Evolutionary conservation across 2,888 invertebrate species (phyloP), one percentile per base, ranked within the genome.

Genomic region (Hemaris fuciformis): DNA sequence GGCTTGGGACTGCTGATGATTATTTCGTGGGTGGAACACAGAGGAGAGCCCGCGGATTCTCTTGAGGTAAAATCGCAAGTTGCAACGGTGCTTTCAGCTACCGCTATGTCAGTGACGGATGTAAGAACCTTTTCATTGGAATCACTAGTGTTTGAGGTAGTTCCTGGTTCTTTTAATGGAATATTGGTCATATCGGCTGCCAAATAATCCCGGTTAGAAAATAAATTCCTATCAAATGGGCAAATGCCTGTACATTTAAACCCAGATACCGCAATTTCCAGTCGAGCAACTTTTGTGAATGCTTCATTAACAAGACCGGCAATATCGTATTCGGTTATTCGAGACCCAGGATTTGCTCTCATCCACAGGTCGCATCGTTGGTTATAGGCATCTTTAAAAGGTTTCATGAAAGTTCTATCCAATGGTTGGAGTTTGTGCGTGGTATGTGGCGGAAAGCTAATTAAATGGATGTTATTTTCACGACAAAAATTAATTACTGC

Each of bases 361-460:
- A 70, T 70, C 66, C 66, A 69, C 59, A 64, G 1, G 13, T 60
- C 67, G 38, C 69, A 68, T 64, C 31, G 63, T 23, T 69, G 56
- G 53, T 46, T 57, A 13, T 59, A 65, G 46, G 67, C 67, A 64
- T 66, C 59, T 62, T 73, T 73, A 53, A 73, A 68, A 13, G 72
- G 70, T 53, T 68, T 69, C 68, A 72, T 71, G 56, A 72, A 70
- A 43, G 69, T 59, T 23, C 70, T 65, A 59, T 75, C 72, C 38
- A 71, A 61, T 25, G 69, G 73, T 53, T 73, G 70, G 6, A 75
- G 66, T 53, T 70, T 70, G 58, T 70, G 70, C 7, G 70, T 70
- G 3, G 68, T 68, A 60, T 72, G 70, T 48, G 72, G 71, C 64
- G 71, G 72, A 41, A 66, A 61, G 10, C 60, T 64, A 1, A 64